Conservation (phyloP, 2,113 vertebrate species). For the Ptilorrhoa leucosticta region DNA sequence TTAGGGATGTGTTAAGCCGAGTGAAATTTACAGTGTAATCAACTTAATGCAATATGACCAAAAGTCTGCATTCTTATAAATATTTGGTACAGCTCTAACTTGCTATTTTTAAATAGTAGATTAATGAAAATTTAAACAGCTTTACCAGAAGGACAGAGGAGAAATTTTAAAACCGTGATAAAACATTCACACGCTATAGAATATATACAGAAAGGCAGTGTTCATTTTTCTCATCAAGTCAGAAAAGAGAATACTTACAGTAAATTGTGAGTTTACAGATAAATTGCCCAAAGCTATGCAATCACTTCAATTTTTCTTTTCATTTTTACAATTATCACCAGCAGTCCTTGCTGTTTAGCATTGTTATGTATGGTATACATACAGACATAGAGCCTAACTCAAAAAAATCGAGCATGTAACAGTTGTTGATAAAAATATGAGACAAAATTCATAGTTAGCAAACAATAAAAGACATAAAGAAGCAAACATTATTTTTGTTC, state of each 20-base stretch:
- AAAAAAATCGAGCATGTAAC: not conserved
- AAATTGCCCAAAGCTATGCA: not conserved
- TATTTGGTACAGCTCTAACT: not conserved
- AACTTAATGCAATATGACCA: not conserved
- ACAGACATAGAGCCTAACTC: not conserved
- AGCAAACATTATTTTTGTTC: not conserved
- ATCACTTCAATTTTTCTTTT: not conserved
- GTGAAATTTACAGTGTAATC: not conserved
- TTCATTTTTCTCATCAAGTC: not conserved
- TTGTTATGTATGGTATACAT: accelerated
- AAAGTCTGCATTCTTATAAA: not conserved
- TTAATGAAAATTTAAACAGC: not conserved
- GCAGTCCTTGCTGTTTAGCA: not conserved
- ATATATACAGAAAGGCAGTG: not conserved
- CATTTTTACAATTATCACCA: not conserved
- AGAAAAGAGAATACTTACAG: not conserved
- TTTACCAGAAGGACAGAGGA: not conserved
- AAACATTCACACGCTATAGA: not conserved
- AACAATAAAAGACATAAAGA: not conserved
- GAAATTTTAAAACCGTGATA: not conserved
- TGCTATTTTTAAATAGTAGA: not conserved
- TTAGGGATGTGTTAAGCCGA: not conserved
- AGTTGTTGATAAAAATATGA: not conserved
- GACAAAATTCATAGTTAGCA: not conserved
- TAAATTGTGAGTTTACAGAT: not conserved